Evolutionary conservation across 2,888 invertebrate species (phyloP).

Genomic region (Aricia artaxerxes): DNA sequence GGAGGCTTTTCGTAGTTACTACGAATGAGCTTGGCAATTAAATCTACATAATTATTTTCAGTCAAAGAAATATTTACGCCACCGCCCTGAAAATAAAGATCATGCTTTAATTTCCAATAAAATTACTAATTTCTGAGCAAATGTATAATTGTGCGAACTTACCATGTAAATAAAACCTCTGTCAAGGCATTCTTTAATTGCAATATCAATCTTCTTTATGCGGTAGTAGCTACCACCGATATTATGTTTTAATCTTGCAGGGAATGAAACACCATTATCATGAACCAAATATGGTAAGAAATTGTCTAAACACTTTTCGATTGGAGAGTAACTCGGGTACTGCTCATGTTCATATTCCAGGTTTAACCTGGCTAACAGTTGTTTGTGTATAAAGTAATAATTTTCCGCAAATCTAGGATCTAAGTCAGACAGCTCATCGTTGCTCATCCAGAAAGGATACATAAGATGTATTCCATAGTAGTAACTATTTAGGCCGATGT

Average conservation of each 20-base stretch:
- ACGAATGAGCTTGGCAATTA: conserved; percentile 62
- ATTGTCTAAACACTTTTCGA: conserved; percentile 48
- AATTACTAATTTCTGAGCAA: background rate
- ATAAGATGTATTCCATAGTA: conserved; percentile 79
- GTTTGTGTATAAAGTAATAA: conserved; percentile 65
- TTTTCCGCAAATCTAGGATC: conserved; percentile 65
- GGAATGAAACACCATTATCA: conserved; percentile 68
- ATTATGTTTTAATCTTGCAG: conserved; percentile 56
- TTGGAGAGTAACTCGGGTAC: conserved; percentile 39
- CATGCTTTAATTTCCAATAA: background rate
- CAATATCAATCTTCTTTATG: conserved; percentile 62
- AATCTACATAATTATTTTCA: conserved; percentile 61
- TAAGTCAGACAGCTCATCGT: conserved; percentile 62
- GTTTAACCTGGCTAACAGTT: conserved; percentile 60
- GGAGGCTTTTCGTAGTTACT: conserved; percentile 63
- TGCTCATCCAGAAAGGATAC: conserved; percentile 81
- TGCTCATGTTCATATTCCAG: conserved; percentile 61
- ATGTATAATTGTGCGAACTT: conserved; percentile 37
- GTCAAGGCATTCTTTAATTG: conserved; percentile 64
- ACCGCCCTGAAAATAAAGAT: conserved; percentile 55
- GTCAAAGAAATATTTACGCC: conserved; percentile 59
- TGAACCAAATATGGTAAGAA: conserved; percentile 63
- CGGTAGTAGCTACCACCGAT: conserved; percentile 52
- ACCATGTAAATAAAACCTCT: conserved; percentile 68
- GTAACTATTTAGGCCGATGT: conserved; percentile 81